Conservation (phyloP, 2,113 vertebrate genomes). For the Rhagologus leucostigma region DNA sequence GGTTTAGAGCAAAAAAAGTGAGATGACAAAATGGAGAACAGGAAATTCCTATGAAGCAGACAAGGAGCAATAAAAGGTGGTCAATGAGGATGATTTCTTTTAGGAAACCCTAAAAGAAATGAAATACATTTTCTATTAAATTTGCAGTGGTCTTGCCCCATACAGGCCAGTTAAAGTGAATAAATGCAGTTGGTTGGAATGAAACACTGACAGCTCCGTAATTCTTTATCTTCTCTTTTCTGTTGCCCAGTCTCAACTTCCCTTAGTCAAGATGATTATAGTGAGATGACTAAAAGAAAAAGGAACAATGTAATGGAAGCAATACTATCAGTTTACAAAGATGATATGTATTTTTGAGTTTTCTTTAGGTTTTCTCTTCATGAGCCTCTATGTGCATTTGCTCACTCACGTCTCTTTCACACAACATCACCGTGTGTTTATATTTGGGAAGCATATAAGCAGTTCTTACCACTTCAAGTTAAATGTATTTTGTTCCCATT, state of each 20-base stretch:
- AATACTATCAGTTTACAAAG: not conserved
- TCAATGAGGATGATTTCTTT: not conserved
- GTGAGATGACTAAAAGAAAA: not conserved
- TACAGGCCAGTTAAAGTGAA: not conserved
- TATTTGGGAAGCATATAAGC: not conserved
- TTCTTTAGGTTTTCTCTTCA: not conserved
- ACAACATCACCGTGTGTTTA: not conserved
- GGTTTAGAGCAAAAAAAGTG: not conserved
- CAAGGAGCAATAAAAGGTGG: not conserved
- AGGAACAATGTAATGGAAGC: not conserved
- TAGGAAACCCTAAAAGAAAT: not conserved
- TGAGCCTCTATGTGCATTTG: not conserved
- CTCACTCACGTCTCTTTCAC: not conserved
- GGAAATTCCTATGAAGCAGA: not conserved
- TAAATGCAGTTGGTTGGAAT: not conserved
- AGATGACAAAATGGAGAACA: not conserved
- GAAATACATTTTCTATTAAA: not conserved
- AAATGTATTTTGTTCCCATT: not conserved
- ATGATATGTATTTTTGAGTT: rapidly evolving
- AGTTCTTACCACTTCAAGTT: not conserved
- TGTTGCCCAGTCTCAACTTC: not conserved
- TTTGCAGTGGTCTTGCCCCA: not conserved
- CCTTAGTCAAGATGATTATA: not conserved
- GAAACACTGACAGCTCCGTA: not conserved
- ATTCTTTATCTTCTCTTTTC: not conserved